Conservation (phyloP, 1,140 invertebrate genomes). For the Diachasma alloeum region DNA sequence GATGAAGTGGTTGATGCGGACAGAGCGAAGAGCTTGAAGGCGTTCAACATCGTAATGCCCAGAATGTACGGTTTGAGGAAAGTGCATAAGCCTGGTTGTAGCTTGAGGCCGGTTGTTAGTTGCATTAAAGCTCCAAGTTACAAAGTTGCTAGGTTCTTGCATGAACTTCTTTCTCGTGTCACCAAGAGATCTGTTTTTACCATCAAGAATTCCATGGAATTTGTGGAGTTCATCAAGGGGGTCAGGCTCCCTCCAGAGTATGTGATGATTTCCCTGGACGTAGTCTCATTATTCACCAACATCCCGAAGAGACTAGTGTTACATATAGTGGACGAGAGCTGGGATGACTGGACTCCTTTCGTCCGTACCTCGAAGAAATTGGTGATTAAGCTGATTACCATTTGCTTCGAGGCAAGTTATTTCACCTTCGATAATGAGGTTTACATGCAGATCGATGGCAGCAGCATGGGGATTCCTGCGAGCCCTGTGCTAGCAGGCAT, state of each 20-base stretch:
- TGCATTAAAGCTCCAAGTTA: neutral
- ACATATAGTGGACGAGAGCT: neutral
- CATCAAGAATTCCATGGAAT: constrained; percentile 12
- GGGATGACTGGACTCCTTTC: constrained; percentile 1
- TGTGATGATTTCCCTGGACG: neutral
- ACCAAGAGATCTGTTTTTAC: neutral
- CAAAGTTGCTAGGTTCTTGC: neutral
- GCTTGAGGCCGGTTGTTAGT: neutral
- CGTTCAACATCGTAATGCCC: neutral
- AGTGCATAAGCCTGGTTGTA: neutral
- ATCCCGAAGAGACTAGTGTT: neutral
- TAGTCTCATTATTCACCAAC: neutral
- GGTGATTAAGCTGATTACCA: too few species aligned
- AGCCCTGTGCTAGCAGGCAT: too few species aligned
- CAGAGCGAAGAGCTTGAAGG: neutral
- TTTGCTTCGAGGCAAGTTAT: too few species aligned
- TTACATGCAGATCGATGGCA: too few species aligned
- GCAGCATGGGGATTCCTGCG: too few species aligned
- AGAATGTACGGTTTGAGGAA: constrained; percentile 5
- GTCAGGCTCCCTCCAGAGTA: neutral
- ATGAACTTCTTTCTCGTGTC: neutral
- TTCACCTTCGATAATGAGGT: too few species aligned
- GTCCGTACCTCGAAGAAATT: neutral
- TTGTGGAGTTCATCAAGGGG: constrained; percentile 10
- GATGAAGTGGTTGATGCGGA: neutral